Evolutionary conservation across 2,797 vertebrate species (phyloP), one percentile per base, ranked within the genome.

Genomic region (Sebastolobus altivelis): DNA sequence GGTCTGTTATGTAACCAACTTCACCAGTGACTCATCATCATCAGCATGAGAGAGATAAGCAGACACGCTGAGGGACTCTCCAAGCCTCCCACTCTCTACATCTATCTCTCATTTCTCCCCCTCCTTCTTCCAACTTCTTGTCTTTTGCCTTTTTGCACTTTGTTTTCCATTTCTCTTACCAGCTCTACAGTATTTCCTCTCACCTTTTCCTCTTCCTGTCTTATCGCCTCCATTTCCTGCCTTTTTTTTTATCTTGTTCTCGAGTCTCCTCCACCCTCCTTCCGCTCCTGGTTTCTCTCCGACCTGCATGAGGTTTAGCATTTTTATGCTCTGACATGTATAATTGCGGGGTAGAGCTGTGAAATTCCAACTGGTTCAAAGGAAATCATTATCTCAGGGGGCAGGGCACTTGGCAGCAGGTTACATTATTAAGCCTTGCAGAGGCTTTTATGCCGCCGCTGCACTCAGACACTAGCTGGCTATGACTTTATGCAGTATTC

Each of bases 11-110:
- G 89, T 93, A 96, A 96, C 87, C 77, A 85, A 88, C 90, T 93
- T 92, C 85, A 89, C 91, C 91, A 90, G 91, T 96, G 95, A 96
- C 92, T 96, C 94, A 96, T 94, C 93, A 92, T 89, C 92, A 90
- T 86, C 91, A 87, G 88, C 80, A 89, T 89, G 87, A 89, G 89
- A 85, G 87, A 80, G 83, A 94, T 90, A 92, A 91, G 90, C 88
- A 89, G 83, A 92, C 88, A 82, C 87, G 91, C 84, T 27, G 81
- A 93, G 87, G 86, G 91, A 93, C 92, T 89, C 85, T 88, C 83
- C 73, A 78, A 84, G 79, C 89, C 91, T 94, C 92, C 93, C 88
- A 91, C 92, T 92, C 88, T 59, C 74, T 54, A 77, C 75, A 87
- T 88, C 81, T 59, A 81, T 79, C 83, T 80, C 84, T 88, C 83